These are phyloP conservation scores for Thalassoma bifasciatum DNA, from an alignment of 2,113 vertebrate genomes.

Conservation along the genomic window DNA sequence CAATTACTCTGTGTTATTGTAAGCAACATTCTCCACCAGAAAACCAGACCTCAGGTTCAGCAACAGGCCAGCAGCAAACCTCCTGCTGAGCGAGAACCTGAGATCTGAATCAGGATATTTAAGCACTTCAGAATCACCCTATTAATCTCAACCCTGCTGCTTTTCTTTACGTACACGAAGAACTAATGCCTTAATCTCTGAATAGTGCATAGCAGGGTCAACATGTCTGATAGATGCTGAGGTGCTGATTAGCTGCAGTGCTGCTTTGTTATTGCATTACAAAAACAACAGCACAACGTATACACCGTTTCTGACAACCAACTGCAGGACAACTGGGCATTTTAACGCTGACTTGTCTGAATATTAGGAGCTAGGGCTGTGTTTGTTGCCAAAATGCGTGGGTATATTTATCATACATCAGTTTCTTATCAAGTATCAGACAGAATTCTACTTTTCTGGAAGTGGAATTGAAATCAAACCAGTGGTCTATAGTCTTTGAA, in stretches of 20 bases:
- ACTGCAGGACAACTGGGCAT: too few relatives aligned
- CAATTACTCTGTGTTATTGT: background rate
- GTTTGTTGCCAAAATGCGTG: too few relatives aligned
- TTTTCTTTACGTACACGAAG: slow-evolving; percentile 7
- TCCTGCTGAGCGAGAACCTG: background rate
- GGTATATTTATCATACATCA: too few relatives aligned
- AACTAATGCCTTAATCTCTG: slow-evolving; percentile 33
- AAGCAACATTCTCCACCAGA: slow-evolving; percentile 1
- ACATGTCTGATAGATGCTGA: slow-evolving; percentile 12
- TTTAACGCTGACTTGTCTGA: too few relatives aligned
- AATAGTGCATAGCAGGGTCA: slow-evolving; percentile 32
- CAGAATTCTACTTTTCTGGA: too few relatives aligned
- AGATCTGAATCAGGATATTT: slow-evolving; percentile 12
- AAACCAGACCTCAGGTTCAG: slow-evolving; percentile 9
- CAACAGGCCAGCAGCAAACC: background rate
- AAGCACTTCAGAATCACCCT: background rate
- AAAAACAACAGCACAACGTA: background rate
- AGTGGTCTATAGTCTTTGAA: too few relatives aligned
- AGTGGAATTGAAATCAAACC: too few relatives aligned
- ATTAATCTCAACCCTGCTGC: background rate
- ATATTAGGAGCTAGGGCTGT: too few relatives aligned
- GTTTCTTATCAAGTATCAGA: too few relatives aligned
- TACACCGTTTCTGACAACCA: background rate
- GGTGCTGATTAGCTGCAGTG: slow-evolving; percentile 33
- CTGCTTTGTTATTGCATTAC: background rate